Percentiles rank a stretch among this genome's conserved stretches.
Evolutionary conservation across 2,113 vertebrate genomes (phyloP).

Genomic region (Deroptyus accipitrinus): DNA sequence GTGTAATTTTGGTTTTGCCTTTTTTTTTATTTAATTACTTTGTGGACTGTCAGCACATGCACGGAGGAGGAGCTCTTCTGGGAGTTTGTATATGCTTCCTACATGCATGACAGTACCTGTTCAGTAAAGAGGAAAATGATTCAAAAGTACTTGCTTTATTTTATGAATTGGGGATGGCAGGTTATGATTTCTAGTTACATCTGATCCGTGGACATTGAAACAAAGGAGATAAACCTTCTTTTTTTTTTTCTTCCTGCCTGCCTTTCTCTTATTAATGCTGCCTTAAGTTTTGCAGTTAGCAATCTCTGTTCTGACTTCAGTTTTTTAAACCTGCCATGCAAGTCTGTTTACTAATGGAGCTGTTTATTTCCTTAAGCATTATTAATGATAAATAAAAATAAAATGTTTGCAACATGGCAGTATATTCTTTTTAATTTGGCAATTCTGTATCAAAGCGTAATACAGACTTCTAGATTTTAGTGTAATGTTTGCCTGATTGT

Average conservation of each 20-base stretch:
- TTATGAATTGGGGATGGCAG: fast-evolving
- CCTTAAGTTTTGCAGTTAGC: background rate
- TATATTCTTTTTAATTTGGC: background rate
- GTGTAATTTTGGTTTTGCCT: background rate
- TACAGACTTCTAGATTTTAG: background rate
- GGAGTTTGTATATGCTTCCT: background rate
- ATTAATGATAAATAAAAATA: background rate
- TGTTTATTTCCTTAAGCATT: background rate
- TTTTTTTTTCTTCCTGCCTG: background rate
- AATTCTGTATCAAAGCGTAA: background rate
- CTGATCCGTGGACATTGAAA: background rate
- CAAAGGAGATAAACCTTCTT: background rate
- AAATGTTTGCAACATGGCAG: background rate
- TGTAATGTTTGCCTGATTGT: background rate
- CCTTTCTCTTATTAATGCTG: background rate
- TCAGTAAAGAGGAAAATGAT: background rate
- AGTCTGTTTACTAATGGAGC: background rate
- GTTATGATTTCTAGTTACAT: background rate
- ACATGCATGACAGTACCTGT: background rate
- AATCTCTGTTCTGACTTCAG: background rate
- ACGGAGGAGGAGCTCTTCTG: background rate
- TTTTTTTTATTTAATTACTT: background rate
- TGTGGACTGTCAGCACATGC: background rate
- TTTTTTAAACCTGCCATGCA: background rate
- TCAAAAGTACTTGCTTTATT: background rate